phyloP scores from a whole-genome alignment of 37 sponge, comb jelly and placozoan genomes.

The Petrosia ficiformis region DNA sequence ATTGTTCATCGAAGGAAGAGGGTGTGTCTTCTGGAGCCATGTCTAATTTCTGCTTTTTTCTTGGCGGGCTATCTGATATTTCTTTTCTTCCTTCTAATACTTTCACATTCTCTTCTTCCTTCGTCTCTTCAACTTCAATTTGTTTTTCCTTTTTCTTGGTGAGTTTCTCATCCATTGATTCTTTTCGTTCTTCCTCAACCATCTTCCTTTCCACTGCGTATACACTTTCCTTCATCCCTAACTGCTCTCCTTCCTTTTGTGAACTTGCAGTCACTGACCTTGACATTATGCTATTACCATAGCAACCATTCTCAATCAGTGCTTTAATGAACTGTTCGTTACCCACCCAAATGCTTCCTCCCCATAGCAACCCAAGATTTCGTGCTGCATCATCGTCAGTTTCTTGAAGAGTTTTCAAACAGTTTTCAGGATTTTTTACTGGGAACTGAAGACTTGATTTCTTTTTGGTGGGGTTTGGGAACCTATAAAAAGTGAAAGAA shows the following conservation, averaged over 20 bases:
- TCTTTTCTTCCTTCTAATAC: background rate
- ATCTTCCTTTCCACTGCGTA: background rate
- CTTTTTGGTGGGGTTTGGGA: too few relatives aligned
- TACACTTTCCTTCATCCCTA: background rate
- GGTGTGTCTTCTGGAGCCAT: slow-evolving; percentile 10
- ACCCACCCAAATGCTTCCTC: too few relatives aligned
- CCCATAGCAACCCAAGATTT: too few relatives aligned
- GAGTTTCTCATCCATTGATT: background rate
- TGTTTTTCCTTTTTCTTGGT: background rate
- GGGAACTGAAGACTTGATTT: too few relatives aligned
- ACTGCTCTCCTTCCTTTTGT: background rate
- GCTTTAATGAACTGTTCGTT: too few relatives aligned
- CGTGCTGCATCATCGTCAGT: too few relatives aligned
- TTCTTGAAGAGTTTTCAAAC: too few relatives aligned
- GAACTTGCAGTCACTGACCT: background rate
- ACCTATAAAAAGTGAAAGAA: too few relatives aligned
- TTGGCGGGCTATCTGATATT: background rate
- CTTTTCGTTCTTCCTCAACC: too few relatives aligned
- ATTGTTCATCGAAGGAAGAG: too few relatives aligned
- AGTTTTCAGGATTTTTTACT: too few relatives aligned
- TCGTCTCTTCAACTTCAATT: background rate
- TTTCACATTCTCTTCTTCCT: background rate
- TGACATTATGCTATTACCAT: background rate
- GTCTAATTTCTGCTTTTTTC: background rate
- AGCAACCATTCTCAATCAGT: background rate